These are phyloP conservation scores for Melanotaenia parkinsoni DNA, from an alignment of 2,797 vertebrate species.

Conservation along the genomic window DNA sequence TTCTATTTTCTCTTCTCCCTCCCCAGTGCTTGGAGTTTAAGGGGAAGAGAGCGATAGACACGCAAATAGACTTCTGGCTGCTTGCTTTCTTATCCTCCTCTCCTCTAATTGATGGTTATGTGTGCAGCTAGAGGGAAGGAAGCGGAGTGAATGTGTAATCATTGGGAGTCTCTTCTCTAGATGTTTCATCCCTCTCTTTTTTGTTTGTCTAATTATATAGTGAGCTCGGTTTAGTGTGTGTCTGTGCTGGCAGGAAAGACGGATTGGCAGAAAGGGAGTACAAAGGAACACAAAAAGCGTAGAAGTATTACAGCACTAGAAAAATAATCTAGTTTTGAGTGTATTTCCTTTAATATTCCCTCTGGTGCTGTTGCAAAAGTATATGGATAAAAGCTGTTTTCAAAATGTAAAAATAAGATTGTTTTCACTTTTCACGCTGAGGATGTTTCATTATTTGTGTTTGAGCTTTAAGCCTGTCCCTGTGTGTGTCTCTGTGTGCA, in stretches of 20 bases:
- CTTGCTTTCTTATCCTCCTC: conserved; percentile 78
- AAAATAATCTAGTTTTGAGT: conserved; percentile 30
- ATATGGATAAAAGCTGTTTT: conserved; percentile 25
- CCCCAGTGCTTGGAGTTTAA: conserved; percentile 64
- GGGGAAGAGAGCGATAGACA: conserved; percentile 66
- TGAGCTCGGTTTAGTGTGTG: conserved; percentile 65
- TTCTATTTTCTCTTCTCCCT: conserved; percentile 64
- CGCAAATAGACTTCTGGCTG: conserved; percentile 79
- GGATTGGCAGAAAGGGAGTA: conserved; percentile 48
- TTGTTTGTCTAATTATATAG: conserved; percentile 86
- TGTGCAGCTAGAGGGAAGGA: conserved; percentile 83
- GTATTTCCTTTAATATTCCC: conserved; percentile 22
- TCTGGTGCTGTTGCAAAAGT: conserved; percentile 15
- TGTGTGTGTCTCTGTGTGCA: conserved; percentile 21
- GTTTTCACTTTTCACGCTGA: conserved; percentile 52
- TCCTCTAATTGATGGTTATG: conserved; percentile 85
- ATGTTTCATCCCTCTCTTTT: conserved; percentile 82
- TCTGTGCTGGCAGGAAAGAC: conserved; percentile 52
- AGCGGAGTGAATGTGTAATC: conserved; percentile 87
- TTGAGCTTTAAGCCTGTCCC: conserved; percentile 47
- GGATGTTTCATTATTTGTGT: conserved; percentile 60
- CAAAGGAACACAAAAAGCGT: conserved; percentile 37
- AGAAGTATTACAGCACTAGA: conserved; percentile 33
- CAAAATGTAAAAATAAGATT: conserved; percentile 44
- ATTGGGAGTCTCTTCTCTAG: conserved; percentile 84